A percentile compares a stretch with the other conserved stretches of the same genome.
Conservation (phyloP, 2,797 vertebrate genomes). For the Coranthus polyacanthus region DNA sequence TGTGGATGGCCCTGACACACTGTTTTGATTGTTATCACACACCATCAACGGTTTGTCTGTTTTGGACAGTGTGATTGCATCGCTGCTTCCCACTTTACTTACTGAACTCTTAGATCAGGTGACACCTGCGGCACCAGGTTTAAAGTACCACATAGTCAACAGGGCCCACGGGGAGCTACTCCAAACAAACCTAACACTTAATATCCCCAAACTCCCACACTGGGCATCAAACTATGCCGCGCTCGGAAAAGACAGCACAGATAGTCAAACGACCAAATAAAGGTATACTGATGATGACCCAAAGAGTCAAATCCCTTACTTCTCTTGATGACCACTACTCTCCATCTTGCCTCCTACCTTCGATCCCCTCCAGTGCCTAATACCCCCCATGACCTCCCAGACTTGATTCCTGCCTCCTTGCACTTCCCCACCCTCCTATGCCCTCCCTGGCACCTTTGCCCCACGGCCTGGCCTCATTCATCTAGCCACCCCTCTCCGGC, state of each 20-base stretch:
- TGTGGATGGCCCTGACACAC: constrained; percentile 78
- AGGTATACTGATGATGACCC: constrained; percentile 23
- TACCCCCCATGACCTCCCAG: constrained; percentile 49
- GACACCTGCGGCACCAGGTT: constrained; percentile 77
- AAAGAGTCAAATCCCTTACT: neutral
- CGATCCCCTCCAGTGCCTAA: constrained; percentile 9
- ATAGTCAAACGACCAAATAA: constrained; percentile 15
- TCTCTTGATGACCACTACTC: constrained; percentile 7
- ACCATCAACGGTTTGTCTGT: constrained; percentile 82
- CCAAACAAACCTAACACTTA: constrained; percentile 28
- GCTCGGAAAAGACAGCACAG: neutral
- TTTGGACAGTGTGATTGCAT: constrained; percentile 68
- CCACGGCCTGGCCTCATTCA: constrained; percentile 77
- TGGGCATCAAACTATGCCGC: constrained; percentile 2
- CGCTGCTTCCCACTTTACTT: constrained; percentile 70
- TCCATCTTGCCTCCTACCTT: no score
- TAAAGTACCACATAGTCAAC: constrained; percentile 36
- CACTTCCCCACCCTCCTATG: constrained; percentile 70
- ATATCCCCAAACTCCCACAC: constrained; percentile 5
- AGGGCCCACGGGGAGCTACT: constrained; percentile 28
- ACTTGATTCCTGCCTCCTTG: constrained; percentile 64
- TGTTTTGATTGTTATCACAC: constrained; percentile 81
- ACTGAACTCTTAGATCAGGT: constrained; percentile 61
- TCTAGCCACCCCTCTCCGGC: constrained; percentile 78
- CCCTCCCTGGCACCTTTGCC: constrained; percentile 83